Evolutionary conservation across 2,797 vertebrate species (phyloP), one percentile per base, ranked within the genome.

Genomic region (Scomberomorus guttatus): DNA sequence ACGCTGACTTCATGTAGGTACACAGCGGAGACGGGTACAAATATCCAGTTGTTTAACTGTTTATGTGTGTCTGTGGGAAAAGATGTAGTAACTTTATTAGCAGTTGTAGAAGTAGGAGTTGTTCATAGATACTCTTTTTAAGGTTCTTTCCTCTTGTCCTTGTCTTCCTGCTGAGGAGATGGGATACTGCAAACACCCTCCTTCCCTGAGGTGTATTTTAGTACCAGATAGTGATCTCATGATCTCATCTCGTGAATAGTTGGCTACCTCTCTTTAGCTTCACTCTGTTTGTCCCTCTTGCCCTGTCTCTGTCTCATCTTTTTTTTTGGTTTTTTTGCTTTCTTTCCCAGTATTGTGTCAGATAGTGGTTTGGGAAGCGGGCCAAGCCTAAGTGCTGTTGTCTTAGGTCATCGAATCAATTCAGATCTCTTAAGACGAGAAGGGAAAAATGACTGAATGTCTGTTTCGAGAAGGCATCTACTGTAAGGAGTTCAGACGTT

Each of bases 1-100:
- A 92, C 83, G 24, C 55, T 76, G 81, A 87, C 94, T 80, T 78
- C 90, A 91, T 93, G 93, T 95, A 96, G 89, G 95, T 95, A 90
- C 72, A 51, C 25, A 11, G 17, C 14, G 58, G 48, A 6, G 37
- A 52, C 14, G 42, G 44, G 39, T 25, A 0, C 14, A 29, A 44
- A 34, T 6, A 5, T 52, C 12, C 50, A 6, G 32, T 48, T 59
- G 46, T 42, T 20, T 37, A 6, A 6, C 7, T 50, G 24, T 66
- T 12, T 44, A 54, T 72, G 15, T 70, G 42, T 50, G 17, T 52
- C 15, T 17, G 22, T 32, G 42, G 34, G 29, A 59, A 37, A 46
- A 32, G 3, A 20, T 37, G 12, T 20, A 27, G 34, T 56, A 44
- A 57, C 24, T 52, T 11, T 8, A 14, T 59, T 11, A 13, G 61